Base-by-base conservation (phyloP, 1,140 invertebrate genomes). In the Lordiphosa collinella region DNA sequence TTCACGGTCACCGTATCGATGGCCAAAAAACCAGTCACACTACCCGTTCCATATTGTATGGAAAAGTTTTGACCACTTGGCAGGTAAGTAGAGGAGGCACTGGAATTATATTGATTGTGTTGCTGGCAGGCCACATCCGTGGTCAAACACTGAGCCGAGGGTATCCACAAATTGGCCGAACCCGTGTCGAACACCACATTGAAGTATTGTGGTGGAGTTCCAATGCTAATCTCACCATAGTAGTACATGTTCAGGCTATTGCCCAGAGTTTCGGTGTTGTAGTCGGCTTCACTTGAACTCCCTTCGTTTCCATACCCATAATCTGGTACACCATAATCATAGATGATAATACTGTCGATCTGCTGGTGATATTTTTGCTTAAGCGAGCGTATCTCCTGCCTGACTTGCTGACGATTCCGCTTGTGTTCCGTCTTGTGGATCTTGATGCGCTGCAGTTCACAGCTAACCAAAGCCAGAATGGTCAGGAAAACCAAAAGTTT, bases 161-260 rank as follows among this genome's bases (percentile, higher is more conserved):
- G 82, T 14, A 86, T 65, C 84, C 82, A 86, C 7, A 86, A 56
- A 22, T 86, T 87, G 10, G 84, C 43, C 0, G 84, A 86, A 5
- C 84, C 84, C 13, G 74, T 87, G 13, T 84, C 84, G 34, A 87
- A 87, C 8, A 87, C 61, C 29, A 87, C 85, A n/a, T 57, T 66
- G 40, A 87, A 87, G 1, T 90, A 90, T 90, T 99, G 98, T 29
- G 95, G 92, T 13, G 98, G 98, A 40, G 92, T 95, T 53, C 98
- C 98, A 89, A 99, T 97, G 0, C 90, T 89, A 65, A 99, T 99
- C 1, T 91, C 91, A 3, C 98, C 98, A 90, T 75, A 85, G 32
- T 87, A 84, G 7, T 69, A 62, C 75, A 82, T 69, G 25, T 87
- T 85, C 56, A 80, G 54, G 3, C 56, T 54, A 36, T 87, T 87